phyloP scores from a whole-genome alignment of 2,113 vertebrate species.

The Odocoileus hemionus region DNA sequence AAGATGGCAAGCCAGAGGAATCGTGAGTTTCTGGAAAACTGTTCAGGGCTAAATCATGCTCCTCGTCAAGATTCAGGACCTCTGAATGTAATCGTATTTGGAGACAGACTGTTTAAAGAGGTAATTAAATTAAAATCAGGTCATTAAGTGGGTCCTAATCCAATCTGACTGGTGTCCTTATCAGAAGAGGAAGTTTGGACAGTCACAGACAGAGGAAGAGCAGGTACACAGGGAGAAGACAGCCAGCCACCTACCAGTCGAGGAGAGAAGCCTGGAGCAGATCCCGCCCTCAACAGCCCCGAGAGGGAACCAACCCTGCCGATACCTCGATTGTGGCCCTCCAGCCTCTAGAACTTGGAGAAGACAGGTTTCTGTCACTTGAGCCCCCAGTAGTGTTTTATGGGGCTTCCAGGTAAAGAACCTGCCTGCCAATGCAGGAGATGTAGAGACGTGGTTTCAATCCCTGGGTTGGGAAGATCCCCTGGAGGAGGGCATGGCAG shows the following conservation, averaged over 20 bases:
- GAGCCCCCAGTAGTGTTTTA: background rate
- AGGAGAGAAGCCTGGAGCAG: background rate
- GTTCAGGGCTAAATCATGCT: background rate
- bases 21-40: background rate
- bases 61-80: background rate
- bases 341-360: background rate
- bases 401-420: background rate
- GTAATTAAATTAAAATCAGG: slow-evolving; percentile 25
- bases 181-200: background rate
- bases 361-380: background rate
- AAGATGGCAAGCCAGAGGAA: background rate
- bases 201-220: background rate
- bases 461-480: background rate
- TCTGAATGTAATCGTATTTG: background rate
- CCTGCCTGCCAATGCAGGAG: background rate
- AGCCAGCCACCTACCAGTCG: background rate
- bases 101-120: background rate
- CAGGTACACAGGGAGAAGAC: background rate
- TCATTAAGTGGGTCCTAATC: background rate
- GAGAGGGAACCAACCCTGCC: background rate
- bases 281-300: background rate
- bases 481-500: background rate
- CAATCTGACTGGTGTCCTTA: background rate
- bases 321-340: background rate
- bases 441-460: background rate